A percentile compares a stretch with the other conserved stretches of the same genome.
These are phyloP conservation scores for Aproaerema taeniolella DNA, from an alignment of 2,888 invertebrate genomes.

Conservation along the genomic window DNA sequence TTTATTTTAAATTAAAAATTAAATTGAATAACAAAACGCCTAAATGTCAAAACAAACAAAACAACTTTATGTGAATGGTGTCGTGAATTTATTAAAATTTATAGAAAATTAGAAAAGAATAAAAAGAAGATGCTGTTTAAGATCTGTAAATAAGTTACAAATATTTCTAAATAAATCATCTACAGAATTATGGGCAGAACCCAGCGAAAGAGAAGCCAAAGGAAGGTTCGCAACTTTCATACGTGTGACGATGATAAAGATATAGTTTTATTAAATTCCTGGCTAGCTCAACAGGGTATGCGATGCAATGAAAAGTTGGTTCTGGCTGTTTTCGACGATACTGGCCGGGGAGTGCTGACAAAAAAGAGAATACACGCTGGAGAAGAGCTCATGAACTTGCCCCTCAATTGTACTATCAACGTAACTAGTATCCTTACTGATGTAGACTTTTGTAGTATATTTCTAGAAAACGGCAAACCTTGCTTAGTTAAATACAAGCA, in stretches of 20 bases:
- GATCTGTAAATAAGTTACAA: too few species aligned
- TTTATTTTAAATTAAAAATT: too few species aligned
- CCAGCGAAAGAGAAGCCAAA: conserved; percentile 53
- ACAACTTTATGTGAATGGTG: too few species aligned
- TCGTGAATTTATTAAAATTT: too few species aligned
- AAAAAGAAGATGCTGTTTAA: too few species aligned
- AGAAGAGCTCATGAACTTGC: conserved; percentile 79
- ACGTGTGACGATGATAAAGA: conserved; percentile 49
- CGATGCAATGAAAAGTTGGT: conserved; percentile 73
- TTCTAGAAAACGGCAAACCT: conserved; percentile 57
- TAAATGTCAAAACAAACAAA: neutral
- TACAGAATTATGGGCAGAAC: conserved; percentile 80
- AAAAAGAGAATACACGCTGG: conserved; percentile 71
- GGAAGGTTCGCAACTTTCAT: conserved; percentile 42
- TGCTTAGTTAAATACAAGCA: conserved; percentile 53
- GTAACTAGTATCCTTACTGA: conserved; percentile 75
- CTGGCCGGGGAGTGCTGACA: conserved; percentile 86
- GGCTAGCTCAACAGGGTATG: conserved; percentile 76
- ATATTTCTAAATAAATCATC: too few species aligned
- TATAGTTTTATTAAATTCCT: conserved; percentile 68
- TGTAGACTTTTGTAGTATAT: conserved; percentile 68
- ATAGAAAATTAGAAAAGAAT: too few species aligned
- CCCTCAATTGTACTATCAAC: conserved; percentile 77
- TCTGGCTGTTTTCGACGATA: conserved; percentile 78
- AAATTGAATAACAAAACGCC: too few species aligned